Base-by-base conservation (phyloP, 1,140 invertebrate species). In the Drosophila carrolli region DNA sequence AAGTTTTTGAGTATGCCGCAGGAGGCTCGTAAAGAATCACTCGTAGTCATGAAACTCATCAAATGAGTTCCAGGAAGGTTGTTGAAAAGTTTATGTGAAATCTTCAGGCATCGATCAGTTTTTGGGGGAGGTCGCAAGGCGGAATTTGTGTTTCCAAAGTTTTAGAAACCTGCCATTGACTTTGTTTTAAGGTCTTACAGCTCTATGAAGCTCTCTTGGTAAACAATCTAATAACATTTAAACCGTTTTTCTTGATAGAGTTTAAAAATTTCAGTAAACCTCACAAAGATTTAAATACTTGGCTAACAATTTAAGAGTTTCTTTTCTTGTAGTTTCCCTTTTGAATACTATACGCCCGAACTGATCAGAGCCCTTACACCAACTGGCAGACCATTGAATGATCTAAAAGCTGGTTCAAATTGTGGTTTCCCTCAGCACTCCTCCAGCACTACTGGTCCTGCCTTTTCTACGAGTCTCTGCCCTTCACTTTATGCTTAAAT, bases 11-110 rank as follows among this genome's bases (percentile, higher is more conserved):
- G 51, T 73, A 73, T 73, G 68, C 40, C 56, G 47, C 71, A 61
- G 59, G 46, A 63, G 46, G 58, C 50, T 75, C 72, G 54, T 43
- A 58, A 43, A 41, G n/a, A 55, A 56, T 35, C 23, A 23, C 16
- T 35, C 8, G 32, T 70, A 13, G 50, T 48, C 43, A 1, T 19
- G 51, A 14, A 56, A 75, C 73, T 40, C 73, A 76, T 76, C 61
- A 59, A 6, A 76, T 76, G 73, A 51, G 72, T 65, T 50, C 51
- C 65, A 37, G n/a, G 29, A 68, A 38, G n/a, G 11, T 57, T 70
- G 29, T 32, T 47, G n/a, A 59, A 23, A 13, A n/a, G 57, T 35
- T 27, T 14, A 23, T 43, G 14, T 35, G 27, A 41, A 51, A 51
- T 37, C 29, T 16, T 32, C 8, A 9, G 58, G 41, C 23, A 16